These are phyloP conservation scores for Scaeva pyrastri DNA, from an alignment of 2,888 invertebrate species.

Conservation along the genomic window DNA sequence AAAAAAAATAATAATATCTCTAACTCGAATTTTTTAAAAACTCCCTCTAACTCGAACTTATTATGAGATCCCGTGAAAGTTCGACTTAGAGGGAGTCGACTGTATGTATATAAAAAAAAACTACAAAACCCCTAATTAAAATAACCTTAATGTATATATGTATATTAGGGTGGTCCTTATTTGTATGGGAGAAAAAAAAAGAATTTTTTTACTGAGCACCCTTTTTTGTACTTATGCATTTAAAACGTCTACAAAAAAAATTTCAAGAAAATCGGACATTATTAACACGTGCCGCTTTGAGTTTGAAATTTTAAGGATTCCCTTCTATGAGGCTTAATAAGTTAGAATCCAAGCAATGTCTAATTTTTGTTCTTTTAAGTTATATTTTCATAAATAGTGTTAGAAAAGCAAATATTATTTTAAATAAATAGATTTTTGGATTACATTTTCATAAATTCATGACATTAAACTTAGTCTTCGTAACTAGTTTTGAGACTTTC, in stretches of 20 bases:
- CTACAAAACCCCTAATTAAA: no score
- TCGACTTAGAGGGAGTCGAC: no score
- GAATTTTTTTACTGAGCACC: neutral
- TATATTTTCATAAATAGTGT: neutral
- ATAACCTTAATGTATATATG: no score
- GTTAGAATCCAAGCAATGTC: neutral
- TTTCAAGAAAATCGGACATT: neutral
- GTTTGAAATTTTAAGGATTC: no score
- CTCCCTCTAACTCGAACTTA: no score
- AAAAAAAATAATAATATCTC: no score
- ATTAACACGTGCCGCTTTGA: no score
- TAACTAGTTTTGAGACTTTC: conserved; percentile 45
- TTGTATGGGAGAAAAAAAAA: neutral
- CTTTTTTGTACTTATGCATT: neutral
- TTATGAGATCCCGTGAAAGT: no score
- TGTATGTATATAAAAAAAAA: no score
- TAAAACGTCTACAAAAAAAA: neutral
- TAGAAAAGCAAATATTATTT: neutral
- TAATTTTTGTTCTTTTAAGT: neutral
- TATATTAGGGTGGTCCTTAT: no score
- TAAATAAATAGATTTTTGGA: neutral
- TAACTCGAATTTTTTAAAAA: no score
- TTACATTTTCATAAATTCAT: neutral
- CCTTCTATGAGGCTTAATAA: no score
- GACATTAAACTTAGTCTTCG: conserved; percentile 16